Conservation (phyloP, 2,113 vertebrate genomes). For the Engystomops pustulosus region DNA sequence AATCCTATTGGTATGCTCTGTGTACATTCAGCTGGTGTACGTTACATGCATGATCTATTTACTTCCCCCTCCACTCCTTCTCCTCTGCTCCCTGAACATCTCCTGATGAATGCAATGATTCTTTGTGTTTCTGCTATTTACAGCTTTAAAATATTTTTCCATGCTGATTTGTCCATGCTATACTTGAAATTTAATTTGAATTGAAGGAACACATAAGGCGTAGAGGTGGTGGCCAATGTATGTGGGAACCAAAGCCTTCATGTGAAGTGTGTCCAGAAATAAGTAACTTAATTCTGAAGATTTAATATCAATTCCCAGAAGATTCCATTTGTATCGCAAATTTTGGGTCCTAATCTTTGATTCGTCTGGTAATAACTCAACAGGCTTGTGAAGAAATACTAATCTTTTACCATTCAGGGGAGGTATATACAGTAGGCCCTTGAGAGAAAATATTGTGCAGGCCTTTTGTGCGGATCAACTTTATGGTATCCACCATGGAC, state of each 20-base stretch:
- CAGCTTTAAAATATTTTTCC: neutral
- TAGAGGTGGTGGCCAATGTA: neutral
- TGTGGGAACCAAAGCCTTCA: neutral
- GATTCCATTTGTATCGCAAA: neutral
- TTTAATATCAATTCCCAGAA: neutral
- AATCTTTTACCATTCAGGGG: neutral
- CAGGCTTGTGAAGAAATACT: neutral
- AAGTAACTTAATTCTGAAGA: no score
- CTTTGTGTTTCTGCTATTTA: neutral
- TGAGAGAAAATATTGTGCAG: no score
- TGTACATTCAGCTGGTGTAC: neutral
- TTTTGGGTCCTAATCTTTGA: neutral
- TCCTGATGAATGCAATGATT: neutral
- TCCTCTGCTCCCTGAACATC: neutral
- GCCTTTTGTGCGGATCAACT: no score
- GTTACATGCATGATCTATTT: conserved; percentile 2
- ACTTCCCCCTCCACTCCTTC: neutral
- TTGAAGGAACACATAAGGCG: conserved; percentile 12
- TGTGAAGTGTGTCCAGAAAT: no score
- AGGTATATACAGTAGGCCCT: no score
- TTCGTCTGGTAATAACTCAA: neutral
- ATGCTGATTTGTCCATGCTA: neutral
- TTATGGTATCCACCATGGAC: no score
- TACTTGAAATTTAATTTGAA: neutral
- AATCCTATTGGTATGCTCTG: conserved; percentile 16